Evolutionary conservation across 2,113 vertebrate genomes (phyloP), one percentile per base, ranked within the genome.

Genomic region (Mormoops blainvillei): DNA sequence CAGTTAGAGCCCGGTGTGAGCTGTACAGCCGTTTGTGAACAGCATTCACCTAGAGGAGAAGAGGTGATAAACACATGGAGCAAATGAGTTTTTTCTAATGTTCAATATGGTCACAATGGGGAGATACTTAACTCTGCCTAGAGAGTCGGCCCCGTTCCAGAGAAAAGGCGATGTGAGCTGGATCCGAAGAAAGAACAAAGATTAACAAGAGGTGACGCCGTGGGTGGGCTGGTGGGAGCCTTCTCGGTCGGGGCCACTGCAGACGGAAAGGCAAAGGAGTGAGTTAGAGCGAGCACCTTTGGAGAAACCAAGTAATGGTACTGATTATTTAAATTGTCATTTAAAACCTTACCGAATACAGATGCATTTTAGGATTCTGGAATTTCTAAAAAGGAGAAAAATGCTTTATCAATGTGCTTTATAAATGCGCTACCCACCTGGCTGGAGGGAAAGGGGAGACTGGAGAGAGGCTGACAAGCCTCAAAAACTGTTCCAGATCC

Each of bases 401-500:
- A 67, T 26, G 56, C 22, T 58, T 58, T 58, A 13, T 48, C 48
- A 48, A 8, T 48, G 48, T 95, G 71, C 36, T 74, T 90, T 90
- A 76, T 76, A 63, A 89, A 89, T 76, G 45, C 26, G 89, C n/a
- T 71, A 70, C 89, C 96, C 73, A 96, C 86, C 91, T 93, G 82
- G 18, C 38, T 87, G 24, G 20, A 61, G 78, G 52, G 26, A 76
- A 48, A 78, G 54, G 77, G 58, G 86, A 86, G 48, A 68, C 14
- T 4, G 33, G 63, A 78, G 48, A 88, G 16, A 82, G 68, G 24
- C 36, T 78, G 71, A 86, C 94, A 94, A 87, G 68, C 36, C 74
- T 52, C 20, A 3, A 24, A 78, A 94, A 91, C 48, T 38, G 68
- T 61, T 89, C 61, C 48, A 78, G 24, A 58, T 45, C 93, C 0